Conservation (phyloP, 2,797 vertebrate species). For the Chelmon rostratus region DNA sequence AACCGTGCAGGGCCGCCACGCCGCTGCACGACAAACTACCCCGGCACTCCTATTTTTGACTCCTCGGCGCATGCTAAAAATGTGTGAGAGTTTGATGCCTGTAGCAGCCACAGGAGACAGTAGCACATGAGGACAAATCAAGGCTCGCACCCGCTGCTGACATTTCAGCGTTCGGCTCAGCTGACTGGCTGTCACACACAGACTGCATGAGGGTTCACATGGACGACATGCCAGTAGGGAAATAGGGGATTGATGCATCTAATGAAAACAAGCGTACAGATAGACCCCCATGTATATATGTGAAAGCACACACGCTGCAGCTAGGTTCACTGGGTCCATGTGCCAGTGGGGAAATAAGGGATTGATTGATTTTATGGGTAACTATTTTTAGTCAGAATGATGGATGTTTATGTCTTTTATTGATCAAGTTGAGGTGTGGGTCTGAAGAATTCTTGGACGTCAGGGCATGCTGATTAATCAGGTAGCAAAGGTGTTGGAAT, state of each 20-base stretch:
- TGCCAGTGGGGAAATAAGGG: conserved; percentile 74
- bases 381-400: conserved; percentile 84
- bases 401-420: conserved; percentile 85
- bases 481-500: conserved; percentile 64
- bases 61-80: conserved; percentile 60
- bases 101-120: conserved; percentile 76
- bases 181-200: conserved; percentile 67
- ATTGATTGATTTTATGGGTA: conserved; percentile 78
- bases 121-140: conserved; percentile 79
- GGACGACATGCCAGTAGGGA: conserved; percentile 56
- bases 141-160: conserved; percentile 74
- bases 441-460: conserved; percentile 66
- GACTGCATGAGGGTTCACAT: conserved; percentile 38
- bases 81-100: conserved; percentile 71
- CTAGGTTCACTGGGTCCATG: conserved; percentile 66
- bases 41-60: conserved; percentile 60
- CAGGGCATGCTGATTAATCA: conserved; percentile 75
- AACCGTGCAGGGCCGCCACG: conserved; percentile 28
- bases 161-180: conserved; percentile 72
- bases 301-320: conserved; percentile 52
- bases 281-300: conserved; percentile 36
- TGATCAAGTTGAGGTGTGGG: conserved; percentile 75
- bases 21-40: conserved; percentile 31
- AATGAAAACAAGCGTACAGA: conserved; percentile 47
- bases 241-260: conserved; percentile 60